Conservation (phyloP, 2,888 invertebrate species). For the Dicroscelio sp. region DNA sequence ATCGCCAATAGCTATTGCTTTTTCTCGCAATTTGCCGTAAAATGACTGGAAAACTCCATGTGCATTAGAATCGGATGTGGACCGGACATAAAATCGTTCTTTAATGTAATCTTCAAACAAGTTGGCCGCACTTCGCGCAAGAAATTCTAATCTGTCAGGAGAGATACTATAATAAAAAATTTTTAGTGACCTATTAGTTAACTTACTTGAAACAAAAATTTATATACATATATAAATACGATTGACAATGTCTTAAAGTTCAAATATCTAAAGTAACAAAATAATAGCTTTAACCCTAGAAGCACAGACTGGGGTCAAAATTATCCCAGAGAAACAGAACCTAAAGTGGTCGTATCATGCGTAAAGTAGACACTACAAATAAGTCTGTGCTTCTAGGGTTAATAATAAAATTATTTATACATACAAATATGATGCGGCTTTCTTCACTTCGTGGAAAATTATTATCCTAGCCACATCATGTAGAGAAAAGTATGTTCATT, state of each 20-base stretch:
- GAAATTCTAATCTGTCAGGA: slow-evolving; percentile 15
- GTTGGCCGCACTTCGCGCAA: slow-evolving; percentile 30
- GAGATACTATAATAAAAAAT: slow-evolving; percentile 25
- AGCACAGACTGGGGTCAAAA: no score
- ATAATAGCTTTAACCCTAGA: no score
- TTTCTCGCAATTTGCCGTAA: slow-evolving; percentile 53
- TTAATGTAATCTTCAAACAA: slow-evolving; percentile 47
- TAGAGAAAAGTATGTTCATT: slow-evolving; percentile 51
- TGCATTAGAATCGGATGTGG: slow-evolving; percentile 32
- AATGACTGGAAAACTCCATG: slow-evolving; percentile 41
- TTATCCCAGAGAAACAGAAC: no score
- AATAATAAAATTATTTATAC: slow-evolving; percentile 4
- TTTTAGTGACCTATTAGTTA: not conserved
- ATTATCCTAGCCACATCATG: slow-evolving; percentile 22
- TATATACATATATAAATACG: not conserved
- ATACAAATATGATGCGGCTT: slow-evolving; percentile 3
- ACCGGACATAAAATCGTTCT: slow-evolving; percentile 46
- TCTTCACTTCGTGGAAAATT: slow-evolving; percentile 30
- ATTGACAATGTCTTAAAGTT: not conserved
- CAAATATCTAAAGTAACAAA: not conserved
- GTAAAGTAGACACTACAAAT: no score
- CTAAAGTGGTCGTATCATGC: no score
- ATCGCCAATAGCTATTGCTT: slow-evolving; percentile 44
- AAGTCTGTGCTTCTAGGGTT: no score
- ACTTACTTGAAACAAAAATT: not conserved